A percentile compares a stretch with the other conserved stretches of the same genome.
These are phyloP conservation scores for Diachasma alloeum DNA, from an alignment of 1,140 invertebrate species.

Conservation along the genomic window DNA sequence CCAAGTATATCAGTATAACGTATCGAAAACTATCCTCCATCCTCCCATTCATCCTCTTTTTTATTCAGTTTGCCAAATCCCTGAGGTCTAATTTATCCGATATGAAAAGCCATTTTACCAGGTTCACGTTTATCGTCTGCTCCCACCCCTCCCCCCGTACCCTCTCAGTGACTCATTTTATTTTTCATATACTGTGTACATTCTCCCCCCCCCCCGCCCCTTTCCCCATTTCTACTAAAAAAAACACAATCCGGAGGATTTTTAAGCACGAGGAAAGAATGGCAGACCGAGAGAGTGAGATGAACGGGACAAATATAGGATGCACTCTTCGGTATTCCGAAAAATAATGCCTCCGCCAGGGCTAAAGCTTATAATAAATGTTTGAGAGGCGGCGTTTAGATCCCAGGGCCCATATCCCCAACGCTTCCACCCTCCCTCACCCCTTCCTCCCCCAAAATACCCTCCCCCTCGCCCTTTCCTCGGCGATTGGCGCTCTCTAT, in stretches of 20 bases:
- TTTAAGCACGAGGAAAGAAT: constrained; percentile 26
- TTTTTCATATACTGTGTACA: neutral
- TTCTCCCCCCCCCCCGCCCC: neutral
- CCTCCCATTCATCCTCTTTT: neutral
- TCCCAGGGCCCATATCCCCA: constrained; percentile 25
- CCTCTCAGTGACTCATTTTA: neutral
- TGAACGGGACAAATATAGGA: constrained; percentile 10
- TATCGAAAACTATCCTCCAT: constrained; percentile 9
- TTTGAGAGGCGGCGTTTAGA: constrained; percentile 49
- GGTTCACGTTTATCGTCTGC: constrained; percentile 13
- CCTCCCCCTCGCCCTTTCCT: constrained; percentile 1
- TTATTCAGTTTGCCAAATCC: constrained; percentile 16
- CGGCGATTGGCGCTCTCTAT: neutral
- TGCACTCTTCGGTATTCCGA: constrained; percentile 31
- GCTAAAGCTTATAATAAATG: constrained; percentile 59
- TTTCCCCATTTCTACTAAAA: neutral
- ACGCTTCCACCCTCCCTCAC: constrained; percentile 32
- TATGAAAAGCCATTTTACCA: constrained; percentile 24
- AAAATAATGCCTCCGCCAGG: constrained; percentile 42
- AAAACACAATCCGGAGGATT: neutral
- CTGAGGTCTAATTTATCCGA: constrained; percentile 25
- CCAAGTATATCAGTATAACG: constrained; percentile 7
- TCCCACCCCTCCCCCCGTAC: neutral
- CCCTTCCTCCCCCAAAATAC: neutral
- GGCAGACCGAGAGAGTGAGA: constrained; percentile 3